These are phyloP conservation scores for Limnephilus marmoratus DNA, from an alignment of 2,888 invertebrate genomes.

Conservation along the genomic window DNA sequence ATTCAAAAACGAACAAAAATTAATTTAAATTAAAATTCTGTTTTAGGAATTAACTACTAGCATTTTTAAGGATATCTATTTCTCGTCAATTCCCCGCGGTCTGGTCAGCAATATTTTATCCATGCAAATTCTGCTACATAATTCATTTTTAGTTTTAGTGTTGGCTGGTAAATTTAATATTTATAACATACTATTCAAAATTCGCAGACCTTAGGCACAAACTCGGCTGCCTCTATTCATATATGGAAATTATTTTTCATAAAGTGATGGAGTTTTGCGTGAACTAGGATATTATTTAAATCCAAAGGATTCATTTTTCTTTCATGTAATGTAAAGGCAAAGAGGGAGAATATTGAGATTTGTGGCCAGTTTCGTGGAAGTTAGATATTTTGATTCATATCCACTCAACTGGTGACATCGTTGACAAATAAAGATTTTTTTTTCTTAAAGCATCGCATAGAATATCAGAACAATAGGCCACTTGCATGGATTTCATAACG, in stretches of 20 bases:
- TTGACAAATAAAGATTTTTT: no score
- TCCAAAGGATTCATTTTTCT: neutral
- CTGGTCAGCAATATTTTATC: neutral
- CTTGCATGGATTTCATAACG: no score
- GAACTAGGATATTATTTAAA: neutral
- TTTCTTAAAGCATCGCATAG: no score
- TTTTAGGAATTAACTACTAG: neutral
- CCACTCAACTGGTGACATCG: no score
- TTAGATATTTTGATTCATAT: no score
- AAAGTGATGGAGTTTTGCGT: neutral
- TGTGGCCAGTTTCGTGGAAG: no score
- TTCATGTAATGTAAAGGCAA: no score
- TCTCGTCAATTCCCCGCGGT: neutral
- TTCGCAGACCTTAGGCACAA: neutral
- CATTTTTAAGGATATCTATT: neutral
- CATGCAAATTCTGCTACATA: neutral
- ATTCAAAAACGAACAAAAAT: no score
- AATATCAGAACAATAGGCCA: no score
- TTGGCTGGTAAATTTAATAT: neutral
- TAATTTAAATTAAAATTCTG: no score
- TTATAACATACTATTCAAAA: neutral
- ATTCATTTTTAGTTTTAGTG: neutral
- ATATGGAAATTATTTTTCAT: constrained; percentile 25
- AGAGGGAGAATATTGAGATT: no score
- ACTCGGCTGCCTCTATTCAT: neutral